A percentile compares a stretch with the other conserved stretches of the same genome.
phyloP scores from a whole-genome alignment of 2,888 invertebrate species.

The Scelioninae gen. 1 region DNA sequence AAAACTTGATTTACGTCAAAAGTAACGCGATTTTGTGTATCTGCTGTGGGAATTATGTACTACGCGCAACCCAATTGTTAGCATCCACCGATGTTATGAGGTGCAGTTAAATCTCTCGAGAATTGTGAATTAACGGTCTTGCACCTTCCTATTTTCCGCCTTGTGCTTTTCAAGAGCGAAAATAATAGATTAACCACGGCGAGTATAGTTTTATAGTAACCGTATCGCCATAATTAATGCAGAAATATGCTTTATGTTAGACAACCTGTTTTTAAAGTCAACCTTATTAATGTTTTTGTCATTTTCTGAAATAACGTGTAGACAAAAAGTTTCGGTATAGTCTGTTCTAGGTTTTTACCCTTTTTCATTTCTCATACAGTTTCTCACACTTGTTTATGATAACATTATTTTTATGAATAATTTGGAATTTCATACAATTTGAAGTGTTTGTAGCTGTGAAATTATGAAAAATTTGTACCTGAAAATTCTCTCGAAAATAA shows the following conservation, averaged over 20 bases:
- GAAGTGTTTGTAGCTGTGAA: too few relatives aligned
- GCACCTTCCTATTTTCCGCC: conserved; percentile 50
- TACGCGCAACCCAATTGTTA: conserved; percentile 37
- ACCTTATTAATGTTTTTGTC: not conserved
- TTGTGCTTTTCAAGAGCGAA: conserved; percentile 43
- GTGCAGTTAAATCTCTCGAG: conserved; percentile 45
- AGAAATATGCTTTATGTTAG: not conserved
- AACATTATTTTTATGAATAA: too few relatives aligned
- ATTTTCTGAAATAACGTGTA: too few relatives aligned
- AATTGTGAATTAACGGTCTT: conserved; percentile 44
- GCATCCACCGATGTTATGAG: conserved; percentile 43
- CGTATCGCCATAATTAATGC: conserved; percentile 12
- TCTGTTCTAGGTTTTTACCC: too few relatives aligned
- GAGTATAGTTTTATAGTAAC: conserved; percentile 30
- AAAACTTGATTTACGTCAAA: conserved; percentile 33
- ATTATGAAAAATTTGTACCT: too few relatives aligned
- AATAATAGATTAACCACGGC: conserved; percentile 46
- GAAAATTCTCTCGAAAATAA: too few relatives aligned
- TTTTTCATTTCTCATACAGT: too few relatives aligned
- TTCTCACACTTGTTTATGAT: too few relatives aligned
- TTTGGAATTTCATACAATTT: too few relatives aligned
- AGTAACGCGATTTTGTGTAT: conserved; percentile 36
- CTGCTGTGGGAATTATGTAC: conserved; percentile 37
- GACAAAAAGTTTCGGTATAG: too few relatives aligned
- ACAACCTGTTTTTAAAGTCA: not conserved